Conservation (phyloP, 2,797 vertebrate species). For the Chelmon rostratus region DNA sequence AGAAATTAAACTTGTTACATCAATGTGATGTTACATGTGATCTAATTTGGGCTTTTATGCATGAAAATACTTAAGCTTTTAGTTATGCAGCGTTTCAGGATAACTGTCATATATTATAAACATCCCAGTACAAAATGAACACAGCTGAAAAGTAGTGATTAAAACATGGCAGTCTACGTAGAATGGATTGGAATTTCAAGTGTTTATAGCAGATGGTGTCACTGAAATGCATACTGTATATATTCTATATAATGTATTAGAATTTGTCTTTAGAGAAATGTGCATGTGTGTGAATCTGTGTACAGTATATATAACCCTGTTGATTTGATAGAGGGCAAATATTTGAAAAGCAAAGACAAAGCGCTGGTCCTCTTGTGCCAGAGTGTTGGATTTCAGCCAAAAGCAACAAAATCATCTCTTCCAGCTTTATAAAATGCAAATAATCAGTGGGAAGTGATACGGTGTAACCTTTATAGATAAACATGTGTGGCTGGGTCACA, state of each 20-base stretch:
- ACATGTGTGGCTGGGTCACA: slow-evolving; percentile 44
- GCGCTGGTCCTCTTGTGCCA: slow-evolving; percentile 23
- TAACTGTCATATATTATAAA: slow-evolving; percentile 16
- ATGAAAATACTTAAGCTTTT: slow-evolving; percentile 48
- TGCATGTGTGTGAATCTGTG: slow-evolving; percentile 20
- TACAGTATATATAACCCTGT: neutral
- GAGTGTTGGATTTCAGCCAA: slow-evolving; percentile 61
- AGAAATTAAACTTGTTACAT: slow-evolving; percentile 11
- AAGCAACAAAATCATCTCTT: slow-evolving; percentile 36
- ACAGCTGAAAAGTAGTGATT: slow-evolving; percentile 25
- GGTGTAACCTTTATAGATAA: slow-evolving; percentile 45
- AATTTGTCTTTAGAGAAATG: slow-evolving; percentile 5
- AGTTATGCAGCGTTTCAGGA: slow-evolving; percentile 37
- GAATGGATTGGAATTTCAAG: slow-evolving; percentile 4
- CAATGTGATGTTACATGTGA: slow-evolving; percentile 40
- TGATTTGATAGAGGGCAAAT: slow-evolving; percentile 39
- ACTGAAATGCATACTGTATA: neutral
- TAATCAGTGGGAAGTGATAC: slow-evolving; percentile 50
- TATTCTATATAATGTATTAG: neutral
- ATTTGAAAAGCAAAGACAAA: slow-evolving; percentile 47
- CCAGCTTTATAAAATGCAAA: slow-evolving; percentile 58
- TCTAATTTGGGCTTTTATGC: slow-evolving; percentile 40
- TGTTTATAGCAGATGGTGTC: neutral
- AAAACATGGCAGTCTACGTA: slow-evolving; percentile 17
- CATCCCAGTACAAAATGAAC: slow-evolving; percentile 17